These are phyloP conservation scores for Vidua macroura DNA, from an alignment of 2,113 vertebrate genomes.

Conservation along the genomic window DNA sequence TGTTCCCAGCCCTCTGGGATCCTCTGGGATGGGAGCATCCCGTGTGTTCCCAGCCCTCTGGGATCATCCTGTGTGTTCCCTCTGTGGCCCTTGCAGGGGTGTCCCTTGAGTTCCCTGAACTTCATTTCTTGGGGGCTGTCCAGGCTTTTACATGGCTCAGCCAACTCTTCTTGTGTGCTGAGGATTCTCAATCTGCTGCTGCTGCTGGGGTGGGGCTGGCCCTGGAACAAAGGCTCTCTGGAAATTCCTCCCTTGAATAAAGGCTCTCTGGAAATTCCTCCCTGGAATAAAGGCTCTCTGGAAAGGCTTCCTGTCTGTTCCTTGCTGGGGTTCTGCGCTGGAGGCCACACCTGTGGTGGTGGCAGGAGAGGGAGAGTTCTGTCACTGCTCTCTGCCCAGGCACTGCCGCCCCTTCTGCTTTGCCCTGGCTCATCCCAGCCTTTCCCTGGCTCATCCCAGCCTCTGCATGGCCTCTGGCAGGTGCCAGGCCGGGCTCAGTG, in stretches of 20 bases:
- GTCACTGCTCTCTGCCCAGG: slow-evolving; percentile 22
- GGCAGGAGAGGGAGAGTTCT: slow-evolving; percentile 46
- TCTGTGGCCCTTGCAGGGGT: not conserved
- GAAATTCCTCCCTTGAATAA: not conserved
- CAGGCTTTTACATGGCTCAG: not conserved
- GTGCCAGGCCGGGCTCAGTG: not conserved
- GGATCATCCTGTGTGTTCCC: not conserved
- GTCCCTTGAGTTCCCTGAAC: not conserved
- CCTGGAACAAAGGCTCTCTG: not conserved
- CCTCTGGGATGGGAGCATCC: not conserved
- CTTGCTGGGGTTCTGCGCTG: not conserved
- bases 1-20: not conserved
- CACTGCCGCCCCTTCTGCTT: slow-evolving; percentile 14
- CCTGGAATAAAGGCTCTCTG: not conserved
- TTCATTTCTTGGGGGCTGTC: not conserved
- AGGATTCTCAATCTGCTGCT: not conserved
- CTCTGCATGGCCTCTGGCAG: slow-evolving; percentile 46
- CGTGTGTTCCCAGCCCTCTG: not conserved
- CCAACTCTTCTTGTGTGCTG: not conserved
- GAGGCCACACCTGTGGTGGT: not conserved
- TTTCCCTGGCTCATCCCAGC: not conserved
- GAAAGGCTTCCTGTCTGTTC: not conserved
- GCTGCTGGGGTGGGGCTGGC: not conserved
- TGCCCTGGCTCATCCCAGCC: not conserved
- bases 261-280: not conserved